Evolutionary conservation across 2,797 vertebrate genomes (phyloP).

Genomic region (Margarornis squamiger): DNA sequence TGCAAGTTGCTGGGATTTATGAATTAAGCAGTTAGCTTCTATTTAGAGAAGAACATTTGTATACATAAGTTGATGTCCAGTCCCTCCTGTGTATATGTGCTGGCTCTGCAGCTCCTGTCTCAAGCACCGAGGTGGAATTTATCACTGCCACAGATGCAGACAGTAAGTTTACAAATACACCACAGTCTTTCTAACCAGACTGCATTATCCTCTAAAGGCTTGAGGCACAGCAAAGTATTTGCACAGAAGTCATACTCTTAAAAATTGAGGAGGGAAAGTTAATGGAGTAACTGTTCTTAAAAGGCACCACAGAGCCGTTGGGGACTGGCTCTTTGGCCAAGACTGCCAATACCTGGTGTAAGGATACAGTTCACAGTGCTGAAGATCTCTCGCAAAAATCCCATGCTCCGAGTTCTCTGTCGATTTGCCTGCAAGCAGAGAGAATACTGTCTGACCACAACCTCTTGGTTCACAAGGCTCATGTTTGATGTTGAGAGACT

Average conservation of each 20-base stretch:
- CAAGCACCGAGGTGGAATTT: neutral
- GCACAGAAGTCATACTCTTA: neutral
- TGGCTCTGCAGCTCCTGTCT: neutral
- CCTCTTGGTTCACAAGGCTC: neutral
- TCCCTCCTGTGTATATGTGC: neutral
- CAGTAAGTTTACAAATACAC: neutral
- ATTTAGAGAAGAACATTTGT: neutral
- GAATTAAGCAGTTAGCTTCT: neutral
- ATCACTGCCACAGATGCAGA: neutral
- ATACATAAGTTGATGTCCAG: neutral
- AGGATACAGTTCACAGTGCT: constrained; percentile 64
- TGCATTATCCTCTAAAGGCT: neutral
- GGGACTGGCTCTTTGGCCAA: neutral
- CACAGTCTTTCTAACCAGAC: neutral
- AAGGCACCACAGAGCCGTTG: neutral
- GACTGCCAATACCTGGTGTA: constrained; percentile 67
- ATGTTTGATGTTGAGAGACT: neutral
- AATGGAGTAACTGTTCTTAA: neutral
- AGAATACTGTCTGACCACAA: neutral
- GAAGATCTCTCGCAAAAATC: constrained; percentile 61
- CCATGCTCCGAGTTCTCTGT: constrained; percentile 68
- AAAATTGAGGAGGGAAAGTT: neutral
- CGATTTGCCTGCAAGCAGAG: constrained; percentile 68
- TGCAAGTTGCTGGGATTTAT: neutral
- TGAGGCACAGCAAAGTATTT: neutral